Percentiles rank a stretch among this genome's conserved stretches.
phyloP scores from a whole-genome alignment of 2,113 vertebrate genomes.

The Odontophorus gujanensis region DNA sequence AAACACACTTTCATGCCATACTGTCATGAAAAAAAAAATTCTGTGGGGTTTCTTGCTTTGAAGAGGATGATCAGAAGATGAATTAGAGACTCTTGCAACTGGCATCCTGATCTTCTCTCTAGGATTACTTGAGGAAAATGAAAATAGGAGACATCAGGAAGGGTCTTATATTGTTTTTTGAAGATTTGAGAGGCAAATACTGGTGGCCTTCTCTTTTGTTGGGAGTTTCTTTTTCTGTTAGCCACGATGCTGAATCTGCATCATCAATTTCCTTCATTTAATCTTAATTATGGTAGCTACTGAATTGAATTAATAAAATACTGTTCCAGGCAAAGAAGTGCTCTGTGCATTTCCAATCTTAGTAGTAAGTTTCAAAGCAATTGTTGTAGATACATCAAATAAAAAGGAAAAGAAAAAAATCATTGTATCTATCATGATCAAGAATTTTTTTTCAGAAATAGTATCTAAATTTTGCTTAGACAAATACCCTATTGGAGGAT shows the following conservation, averaged over 20 bases:
- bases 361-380: not conserved
- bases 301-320: not conserved
- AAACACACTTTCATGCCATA: not conserved
- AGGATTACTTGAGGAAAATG: not conserved
- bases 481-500: fast-evolving
- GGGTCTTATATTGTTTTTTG: not conserved
- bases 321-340: not conserved
- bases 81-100: not conserved
- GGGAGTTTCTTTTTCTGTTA: not conserved
- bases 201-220: not conserved
- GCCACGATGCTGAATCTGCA: not conserved
- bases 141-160: not conserved
- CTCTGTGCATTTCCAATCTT: not conserved
- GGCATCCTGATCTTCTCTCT: not conserved
- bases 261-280: not conserved
- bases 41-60: not conserved
- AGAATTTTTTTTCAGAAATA: not conserved
- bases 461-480: not conserved
- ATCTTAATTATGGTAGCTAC: not conserved
- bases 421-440: not conserved
- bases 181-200: not conserved
- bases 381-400: not conserved
- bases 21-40: not conserved
- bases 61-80: not conserved
- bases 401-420: not conserved